Conservation (phyloP, 2,888 invertebrate species). For the Heliothis peltigera region DNA sequence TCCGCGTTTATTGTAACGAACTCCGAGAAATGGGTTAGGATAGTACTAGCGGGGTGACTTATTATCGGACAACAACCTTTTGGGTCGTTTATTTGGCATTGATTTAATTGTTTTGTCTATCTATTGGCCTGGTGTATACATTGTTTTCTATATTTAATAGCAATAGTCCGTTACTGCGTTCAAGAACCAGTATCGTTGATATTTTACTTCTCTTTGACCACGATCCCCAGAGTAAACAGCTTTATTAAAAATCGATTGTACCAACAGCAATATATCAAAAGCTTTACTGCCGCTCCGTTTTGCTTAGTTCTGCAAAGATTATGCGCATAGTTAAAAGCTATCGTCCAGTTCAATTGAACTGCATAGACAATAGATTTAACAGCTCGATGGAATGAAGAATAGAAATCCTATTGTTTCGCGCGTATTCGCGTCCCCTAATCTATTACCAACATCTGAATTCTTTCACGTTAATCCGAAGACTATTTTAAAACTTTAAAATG, state of each 20-base stretch:
- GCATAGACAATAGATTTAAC: slow-evolving; percentile 1
- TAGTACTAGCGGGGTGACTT: slow-evolving; percentile 23
- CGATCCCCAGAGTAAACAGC: slow-evolving; percentile 12
- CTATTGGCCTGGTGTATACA: neutral
- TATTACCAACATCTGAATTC: slow-evolving; percentile 16
- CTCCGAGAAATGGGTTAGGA: slow-evolving; percentile 34
- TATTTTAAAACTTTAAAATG: slow-evolving; percentile 12
- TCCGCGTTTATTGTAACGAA: slow-evolving; percentile 31
- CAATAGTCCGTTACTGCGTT: neutral
- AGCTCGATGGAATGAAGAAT: neutral
- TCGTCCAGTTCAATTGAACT: neutral
- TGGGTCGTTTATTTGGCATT: neutral
- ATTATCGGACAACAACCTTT: slow-evolving; percentile 3
- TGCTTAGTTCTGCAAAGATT: slow-evolving; percentile 5
- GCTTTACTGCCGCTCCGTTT: slow-evolving; percentile 11
- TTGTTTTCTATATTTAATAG: neutral
- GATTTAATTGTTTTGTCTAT: neutral
- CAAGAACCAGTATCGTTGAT: neutral
- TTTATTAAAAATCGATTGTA: slow-evolving; percentile 31
- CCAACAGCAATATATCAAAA: slow-evolving; percentile 10
- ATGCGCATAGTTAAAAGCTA: slow-evolving; percentile 13
- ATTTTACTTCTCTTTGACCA: slow-evolving; percentile 1
- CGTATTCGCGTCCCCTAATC: slow-evolving; percentile 7
- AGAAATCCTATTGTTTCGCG: slow-evolving; percentile 5
- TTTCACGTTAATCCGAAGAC: slow-evolving; percentile 9